These are phyloP conservation scores for Drosophila guanche DNA, from an alignment of 1,140 invertebrate genomes.

Conservation along the genomic window DNA sequence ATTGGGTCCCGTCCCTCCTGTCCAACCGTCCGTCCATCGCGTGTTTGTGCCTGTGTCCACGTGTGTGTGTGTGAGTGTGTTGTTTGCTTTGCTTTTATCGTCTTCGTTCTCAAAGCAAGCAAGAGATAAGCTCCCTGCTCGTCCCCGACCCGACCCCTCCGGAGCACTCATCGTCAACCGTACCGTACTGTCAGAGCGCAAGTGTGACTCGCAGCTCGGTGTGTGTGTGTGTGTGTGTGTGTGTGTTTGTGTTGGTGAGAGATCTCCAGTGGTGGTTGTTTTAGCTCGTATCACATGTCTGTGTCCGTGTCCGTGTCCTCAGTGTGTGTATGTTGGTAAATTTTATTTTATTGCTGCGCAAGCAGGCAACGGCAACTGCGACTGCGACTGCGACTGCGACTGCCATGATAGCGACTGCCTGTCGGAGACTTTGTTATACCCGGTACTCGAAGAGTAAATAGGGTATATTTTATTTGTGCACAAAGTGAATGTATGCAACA, in stretches of 20 bases:
- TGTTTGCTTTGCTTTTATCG: conserved; percentile 80
- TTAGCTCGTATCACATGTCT: conserved; percentile 64
- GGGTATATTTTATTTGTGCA: too few species aligned
- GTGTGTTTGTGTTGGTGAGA: conserved; percentile 24
- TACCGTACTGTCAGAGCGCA: conserved; percentile 16
- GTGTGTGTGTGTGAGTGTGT: conserved; percentile 22
- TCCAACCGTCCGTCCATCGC: neutral
- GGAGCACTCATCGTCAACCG: neutral
- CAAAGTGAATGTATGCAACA: too few species aligned
- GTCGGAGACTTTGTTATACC: neutral
- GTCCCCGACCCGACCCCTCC: conserved; percentile 31
- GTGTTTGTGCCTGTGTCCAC: neutral
- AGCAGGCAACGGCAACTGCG: conserved; percentile 29
- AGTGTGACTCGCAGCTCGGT: conserved; percentile 21
- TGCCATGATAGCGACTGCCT: too few species aligned
- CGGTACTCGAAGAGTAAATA: too few species aligned
- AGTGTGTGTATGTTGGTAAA: conserved; percentile 8
- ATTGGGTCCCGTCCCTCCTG: conserved; percentile 14
- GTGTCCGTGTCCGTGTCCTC: conserved; percentile 34
- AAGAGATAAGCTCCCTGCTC: conserved; percentile 65
- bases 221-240: conserved; percentile 11
- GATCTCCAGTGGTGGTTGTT: conserved; percentile 65
- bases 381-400: too few species aligned
- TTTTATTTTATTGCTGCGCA: conserved; percentile 67
- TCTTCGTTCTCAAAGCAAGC: conserved; percentile 52